Conservation (phyloP, 30 jellyfish, hydroid and myxozoan species). For the Hydractinia echinata region DNA sequence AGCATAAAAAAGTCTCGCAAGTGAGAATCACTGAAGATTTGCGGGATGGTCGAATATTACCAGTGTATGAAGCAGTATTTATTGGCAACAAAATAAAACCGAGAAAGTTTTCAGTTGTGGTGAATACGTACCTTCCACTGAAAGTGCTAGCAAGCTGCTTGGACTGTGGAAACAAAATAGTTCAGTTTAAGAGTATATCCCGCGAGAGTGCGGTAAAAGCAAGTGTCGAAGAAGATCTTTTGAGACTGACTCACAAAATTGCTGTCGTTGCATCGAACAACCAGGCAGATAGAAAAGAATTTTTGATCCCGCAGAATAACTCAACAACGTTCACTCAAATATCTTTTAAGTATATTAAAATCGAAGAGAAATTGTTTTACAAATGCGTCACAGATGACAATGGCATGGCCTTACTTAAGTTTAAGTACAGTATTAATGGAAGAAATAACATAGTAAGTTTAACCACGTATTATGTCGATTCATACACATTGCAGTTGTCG, state of each 20-base stretch:
- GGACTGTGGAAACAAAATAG: neutral
- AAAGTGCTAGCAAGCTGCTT: neutral
- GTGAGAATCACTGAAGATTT: neutral
- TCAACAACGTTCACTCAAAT: neutral
- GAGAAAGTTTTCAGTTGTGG: neutral
- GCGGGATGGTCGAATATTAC: neutral
- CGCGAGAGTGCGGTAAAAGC: neutral
- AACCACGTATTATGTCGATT: neutral
- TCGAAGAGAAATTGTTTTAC: neutral
- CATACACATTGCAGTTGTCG: neutral
- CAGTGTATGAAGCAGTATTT: neutral
- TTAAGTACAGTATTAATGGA: neutral
- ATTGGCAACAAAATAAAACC: neutral
- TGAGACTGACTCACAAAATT: neutral
- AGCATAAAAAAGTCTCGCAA: neutral
- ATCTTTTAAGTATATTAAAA: neutral
- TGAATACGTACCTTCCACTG: neutral
- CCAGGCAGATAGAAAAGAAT: neutral
- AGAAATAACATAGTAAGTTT: neutral
- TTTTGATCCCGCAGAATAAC: neutral
- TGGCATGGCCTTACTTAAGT: constrained; percentile 1
- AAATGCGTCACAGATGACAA: neutral
- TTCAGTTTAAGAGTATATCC: neutral
- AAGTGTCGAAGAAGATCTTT: neutral
- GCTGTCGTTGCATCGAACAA: neutral